These are phyloP conservation scores for Anser brachyrhynchus DNA, from an alignment of 2,113 vertebrate species.

Conservation along the genomic window DNA sequence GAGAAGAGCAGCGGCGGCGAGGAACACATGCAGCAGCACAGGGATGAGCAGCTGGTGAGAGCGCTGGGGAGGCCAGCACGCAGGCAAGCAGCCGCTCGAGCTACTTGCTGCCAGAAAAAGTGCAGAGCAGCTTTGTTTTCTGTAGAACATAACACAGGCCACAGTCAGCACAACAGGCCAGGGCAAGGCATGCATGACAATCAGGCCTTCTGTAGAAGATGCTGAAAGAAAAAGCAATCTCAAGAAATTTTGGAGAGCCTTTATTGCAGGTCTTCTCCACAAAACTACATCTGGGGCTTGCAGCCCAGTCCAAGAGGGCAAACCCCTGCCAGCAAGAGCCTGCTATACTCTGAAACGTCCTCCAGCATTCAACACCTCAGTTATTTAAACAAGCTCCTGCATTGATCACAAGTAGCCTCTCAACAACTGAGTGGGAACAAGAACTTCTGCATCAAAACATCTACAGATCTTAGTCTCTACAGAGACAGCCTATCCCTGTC, in stretches of 20 bases:
- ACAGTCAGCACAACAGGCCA: not conserved
- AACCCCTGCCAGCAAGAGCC: not conserved
- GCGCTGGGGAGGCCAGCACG: not conserved
- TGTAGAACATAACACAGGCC: not conserved
- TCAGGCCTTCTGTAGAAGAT: not conserved
- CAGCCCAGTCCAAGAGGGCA: not conserved
- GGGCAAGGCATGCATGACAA: not conserved
- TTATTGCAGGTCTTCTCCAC: not conserved
- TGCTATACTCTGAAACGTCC: not conserved
- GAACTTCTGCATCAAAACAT: not conserved
- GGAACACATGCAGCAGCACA: not conserved
- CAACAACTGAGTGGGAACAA: not conserved
- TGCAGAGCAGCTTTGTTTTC: not conserved
- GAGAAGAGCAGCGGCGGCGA: not conserved
- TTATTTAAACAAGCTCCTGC: not conserved
- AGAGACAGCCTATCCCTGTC: not conserved
- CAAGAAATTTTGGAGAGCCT: not conserved
- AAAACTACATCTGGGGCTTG: not conserved
- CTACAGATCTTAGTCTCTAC: not conserved
- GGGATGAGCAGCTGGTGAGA: too few relatives aligned
- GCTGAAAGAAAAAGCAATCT: not conserved
- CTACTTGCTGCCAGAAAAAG: not conserved
- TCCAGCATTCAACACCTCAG: rapidly evolving
- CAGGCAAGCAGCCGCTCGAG: not conserved
- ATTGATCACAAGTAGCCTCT: not conserved